These are phyloP conservation scores for Auanema freiburgensis DNA, from an alignment of 2,888 invertebrate species.

Conservation along the genomic window DNA sequence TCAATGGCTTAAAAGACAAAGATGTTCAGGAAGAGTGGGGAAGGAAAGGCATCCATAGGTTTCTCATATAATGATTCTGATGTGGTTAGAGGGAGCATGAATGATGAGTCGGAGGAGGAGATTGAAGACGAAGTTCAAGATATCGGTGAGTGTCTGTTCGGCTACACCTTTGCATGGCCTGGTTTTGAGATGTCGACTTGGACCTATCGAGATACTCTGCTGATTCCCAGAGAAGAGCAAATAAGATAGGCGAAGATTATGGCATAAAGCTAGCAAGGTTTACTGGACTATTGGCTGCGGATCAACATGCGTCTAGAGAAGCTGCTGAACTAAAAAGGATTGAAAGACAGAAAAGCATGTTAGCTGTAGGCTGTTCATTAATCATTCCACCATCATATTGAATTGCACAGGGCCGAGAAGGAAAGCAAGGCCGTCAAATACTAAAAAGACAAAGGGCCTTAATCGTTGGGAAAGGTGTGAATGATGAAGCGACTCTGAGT, in stretches of 20 bases:
- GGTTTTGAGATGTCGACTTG: conserved; percentile 44
- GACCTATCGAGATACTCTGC: conserved; percentile 41
- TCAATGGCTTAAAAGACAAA: conserved; percentile 2
- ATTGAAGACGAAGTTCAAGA: conserved; percentile 33
- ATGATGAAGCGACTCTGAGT: conserved; percentile 49
- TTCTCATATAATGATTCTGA: conserved; percentile 57
- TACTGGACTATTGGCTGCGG: conserved; percentile 47
- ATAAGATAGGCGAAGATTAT: conserved; percentile 53
- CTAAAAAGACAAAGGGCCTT: conserved; percentile 50
- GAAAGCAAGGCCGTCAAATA: conserved; percentile 51
- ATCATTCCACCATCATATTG: background rate
- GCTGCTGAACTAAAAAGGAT: conserved; percentile 55
- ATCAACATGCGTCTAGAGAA: conserved; percentile 50
- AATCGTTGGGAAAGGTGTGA: conserved; percentile 42
- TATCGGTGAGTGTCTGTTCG: conserved; percentile 20
- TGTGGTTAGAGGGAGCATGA: conserved; percentile 24
- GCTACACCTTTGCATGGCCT: background rate
- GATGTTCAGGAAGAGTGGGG: conserved; percentile 45
- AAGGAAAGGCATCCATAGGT: conserved; percentile 56
- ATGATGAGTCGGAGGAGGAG: conserved; percentile 24
- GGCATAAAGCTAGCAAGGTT: conserved; percentile 33
- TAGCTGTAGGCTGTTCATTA: conserved; percentile 45
- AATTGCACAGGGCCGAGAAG: conserved; percentile 59
- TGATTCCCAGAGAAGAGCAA: conserved; percentile 40
- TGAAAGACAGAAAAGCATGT: conserved; percentile 56